Evolutionary conservation across 2,888 invertebrate species (phyloP), one percentile per base, ranked within the genome.

Genomic region (Conchocele bisecta): DNA sequence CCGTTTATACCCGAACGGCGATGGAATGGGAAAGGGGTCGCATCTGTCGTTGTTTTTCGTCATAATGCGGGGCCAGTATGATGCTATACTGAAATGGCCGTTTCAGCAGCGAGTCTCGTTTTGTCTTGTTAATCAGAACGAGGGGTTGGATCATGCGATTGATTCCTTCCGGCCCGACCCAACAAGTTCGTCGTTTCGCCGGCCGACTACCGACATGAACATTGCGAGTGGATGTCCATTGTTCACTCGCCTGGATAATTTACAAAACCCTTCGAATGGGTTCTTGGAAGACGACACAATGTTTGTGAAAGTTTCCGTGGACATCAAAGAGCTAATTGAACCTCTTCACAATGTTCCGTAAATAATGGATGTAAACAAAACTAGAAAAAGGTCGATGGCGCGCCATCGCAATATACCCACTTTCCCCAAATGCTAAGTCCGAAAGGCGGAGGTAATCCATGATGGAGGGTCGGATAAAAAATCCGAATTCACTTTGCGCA

Each of bases 191-290:
- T 89, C 89, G 0, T 91, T 90, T 82, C 83, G 86, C 53, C 75
- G 87, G 26, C 91, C 91, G 4, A 82, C 81, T 13, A 79, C 88
- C 2, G 89, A 90, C 60, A 90, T 90, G 89, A 91, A 91, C 82
- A 89, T 90, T 13, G 91, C 91, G 4, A 88, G 87, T 65, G 91
- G 91, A 1, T 90, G 89, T 66, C 91, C 91, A 0, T 67, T 88
- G 54, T 91, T 91, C 67, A 77, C 88, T 42, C 78, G 86, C 37
- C 70, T 87, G 13, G 80, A 83, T 28, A 79, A 76, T 37, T 66
- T 77, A 13, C 71, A 39, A 24, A 76, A 69, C 39, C 37, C 72
- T 4, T 48, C 51, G 9, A 65, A 69, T 50, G 76, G 76, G 0
- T 69, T 66, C 37, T 9, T 76, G 35, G 69, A 72, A 42, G 76